Base-by-base conservation (phyloP, 2,113 vertebrate genomes). In the Psammodynastes pulverulentus region DNA sequence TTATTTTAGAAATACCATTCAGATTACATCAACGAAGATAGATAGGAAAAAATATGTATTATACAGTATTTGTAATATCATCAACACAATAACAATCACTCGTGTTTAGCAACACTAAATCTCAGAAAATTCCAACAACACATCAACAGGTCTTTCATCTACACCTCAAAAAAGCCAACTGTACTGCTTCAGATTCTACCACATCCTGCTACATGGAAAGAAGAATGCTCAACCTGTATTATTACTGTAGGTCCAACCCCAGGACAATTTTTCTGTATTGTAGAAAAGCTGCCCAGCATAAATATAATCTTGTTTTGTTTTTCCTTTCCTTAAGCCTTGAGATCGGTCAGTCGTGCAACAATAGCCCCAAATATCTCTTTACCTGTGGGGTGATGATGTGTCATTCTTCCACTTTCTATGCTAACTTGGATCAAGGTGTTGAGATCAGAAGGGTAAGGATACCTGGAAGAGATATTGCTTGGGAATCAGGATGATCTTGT, bases 371-470 rank as follows among this genome's bases (percentile, higher is more conserved):
- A 49, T 1, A 1, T 1, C 17, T 12, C 15, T 34, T 93, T 86
- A 86, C 98, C 98, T 0, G 98, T 98, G 43, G 98, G 98, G 95
- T 98, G 98, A 91, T 98, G 97, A 58, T 98, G 98, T 23, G 98
- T 98, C 98, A 98, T 98, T 93, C 98, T 97, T 90, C 97, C 98
- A 0, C 97, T 98, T 95, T 98, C 98, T 79, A 98, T 94, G 8
- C 98, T 98, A 94, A 98, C 97, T 0, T 95, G 95, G 90, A 98
- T 97, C 93, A 98, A 90, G 0, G 97, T 96, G 56, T 96, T 89
- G 86, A 98, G 96, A 95, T 98, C 98, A 43, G 97, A 97, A 0
- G 97, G 97, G 52, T 87, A 97, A 12, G 98, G 97, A 93, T 97
- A 98, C 92, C 98, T 98, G n/a, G 72, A 13, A 17, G 10, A 86